These are phyloP conservation scores for Campoplex nolae DNA, from an alignment of 2,888 invertebrate species.

Conservation along the genomic window DNA sequence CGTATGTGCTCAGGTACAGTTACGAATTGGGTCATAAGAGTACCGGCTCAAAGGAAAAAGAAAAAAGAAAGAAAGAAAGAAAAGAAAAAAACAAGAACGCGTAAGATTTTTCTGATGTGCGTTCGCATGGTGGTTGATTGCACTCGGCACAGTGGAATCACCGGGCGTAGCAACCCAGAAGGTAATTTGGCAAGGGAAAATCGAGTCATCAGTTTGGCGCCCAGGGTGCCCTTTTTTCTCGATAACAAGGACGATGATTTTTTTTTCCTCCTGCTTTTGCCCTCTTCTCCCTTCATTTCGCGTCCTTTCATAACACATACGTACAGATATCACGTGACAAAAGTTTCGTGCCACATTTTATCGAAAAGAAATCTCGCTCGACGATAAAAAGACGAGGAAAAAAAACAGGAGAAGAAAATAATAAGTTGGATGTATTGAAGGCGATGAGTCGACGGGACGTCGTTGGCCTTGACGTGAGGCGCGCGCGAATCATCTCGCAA, in stretches of 20 bases:
- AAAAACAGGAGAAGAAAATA: slow-evolving; percentile 4
- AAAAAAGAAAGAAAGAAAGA: no score
- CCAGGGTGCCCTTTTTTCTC: slow-evolving; percentile 33
- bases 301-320: slow-evolving; percentile 16
- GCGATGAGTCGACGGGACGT: slow-evolving; percentile 62
- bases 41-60: neutral
- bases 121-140: slow-evolving; percentile 49
- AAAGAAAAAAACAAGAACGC: neutral
- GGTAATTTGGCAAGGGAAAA: slow-evolving; percentile 33
- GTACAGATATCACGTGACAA: slow-evolving; percentile 48
- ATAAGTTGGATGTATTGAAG: slow-evolving; percentile 36
- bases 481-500: slow-evolving; percentile 72
- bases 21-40: slow-evolving; percentile 40
- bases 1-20: neutral
- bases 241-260: slow-evolving; percentile 20
- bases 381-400: neutral
- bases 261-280: slow-evolving; percentile 8
- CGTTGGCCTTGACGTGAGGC: slow-evolving; percentile 59
- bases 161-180: neutral
- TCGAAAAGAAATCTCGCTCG: slow-evolving; percentile 12
- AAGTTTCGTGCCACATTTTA: slow-evolving; percentile 35
- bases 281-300: slow-evolving; percentile 21
- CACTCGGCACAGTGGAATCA: slow-evolving; percentile 44
- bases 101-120: slow-evolving; percentile 13
- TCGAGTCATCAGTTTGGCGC: slow-evolving; percentile 33